Evolutionary conservation across 2,113 vertebrate species (phyloP).

Genomic region (Phylloscopus whistleri): DNA sequence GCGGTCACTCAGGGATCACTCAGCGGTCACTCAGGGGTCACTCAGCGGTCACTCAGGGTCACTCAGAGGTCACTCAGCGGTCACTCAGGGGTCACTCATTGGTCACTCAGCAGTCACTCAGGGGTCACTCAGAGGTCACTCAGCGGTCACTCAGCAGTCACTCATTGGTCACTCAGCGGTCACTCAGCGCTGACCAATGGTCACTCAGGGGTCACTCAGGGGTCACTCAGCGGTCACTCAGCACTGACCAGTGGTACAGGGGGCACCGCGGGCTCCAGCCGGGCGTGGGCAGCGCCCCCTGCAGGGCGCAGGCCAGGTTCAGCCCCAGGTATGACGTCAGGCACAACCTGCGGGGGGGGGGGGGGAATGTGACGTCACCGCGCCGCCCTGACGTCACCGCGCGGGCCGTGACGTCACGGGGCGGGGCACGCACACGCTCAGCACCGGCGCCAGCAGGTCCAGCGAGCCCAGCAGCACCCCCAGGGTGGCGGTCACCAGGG

Average conservation of each 20-base stretch:
- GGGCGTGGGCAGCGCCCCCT: neutral
- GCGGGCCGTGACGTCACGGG: neutral
- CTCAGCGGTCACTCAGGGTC: too few species aligned
- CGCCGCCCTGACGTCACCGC: neutral
- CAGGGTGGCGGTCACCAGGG: neutral
- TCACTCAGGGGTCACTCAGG: neutral
- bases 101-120: neutral
- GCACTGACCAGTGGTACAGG: neutral
- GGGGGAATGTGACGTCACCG: neutral
- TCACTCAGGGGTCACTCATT: neutral
- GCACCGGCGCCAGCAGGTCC: neutral
- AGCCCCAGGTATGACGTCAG: neutral
- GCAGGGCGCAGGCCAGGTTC: neutral
- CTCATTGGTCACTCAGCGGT: neutral
- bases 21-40: too few species aligned
- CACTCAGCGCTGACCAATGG: neutral
- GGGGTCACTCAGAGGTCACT: neutral
- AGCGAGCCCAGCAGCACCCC: neutral
- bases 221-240: neutral
- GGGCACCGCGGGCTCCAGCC: neutral
- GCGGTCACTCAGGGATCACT: too few species aligned
- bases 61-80: too few species aligned
- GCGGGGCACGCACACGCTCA: neutral
- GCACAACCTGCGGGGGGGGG: neutral
- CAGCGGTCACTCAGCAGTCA: neutral